Evolutionary conservation across 2,797 vertebrate genomes (phyloP), one percentile per base, ranked within the genome.

Genomic region (Alfaro cultratus): DNA sequence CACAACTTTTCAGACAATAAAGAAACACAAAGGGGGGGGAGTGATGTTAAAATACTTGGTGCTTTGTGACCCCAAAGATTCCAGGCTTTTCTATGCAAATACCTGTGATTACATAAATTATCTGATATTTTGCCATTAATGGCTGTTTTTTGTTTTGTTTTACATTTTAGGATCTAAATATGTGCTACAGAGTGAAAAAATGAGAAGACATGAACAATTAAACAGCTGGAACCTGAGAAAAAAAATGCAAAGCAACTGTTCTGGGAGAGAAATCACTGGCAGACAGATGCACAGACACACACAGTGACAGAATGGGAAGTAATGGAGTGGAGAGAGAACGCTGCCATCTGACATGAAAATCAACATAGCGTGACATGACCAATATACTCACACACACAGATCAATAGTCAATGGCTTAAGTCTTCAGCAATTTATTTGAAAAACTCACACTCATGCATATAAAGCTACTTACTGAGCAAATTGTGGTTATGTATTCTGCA

Each of bases 321-420:
- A 94, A 93, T 92, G 93, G 87, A 92, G 93, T 93, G 93, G 91
- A 83, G 87, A 91, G 85, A 83, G 85, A 92, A 92, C 80, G 47
- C 86, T 82, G 92, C 91, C 91, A 91, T 93, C 89, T 91, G 89
- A 94, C 91, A 92, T 92, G 89, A 93, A 93, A 93, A 88, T 89
- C 91, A 94, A 94, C 93, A 86, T 80, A 85, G 91, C 91, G 64
- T 90, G 88, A 94, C 90, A 86, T 85, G 86, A 91, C 89, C 89
- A 91, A 89, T 87, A 86, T 16, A 90, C 82, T 89, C 85, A 84
- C 85, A 83, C 55, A 77, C 57, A 84, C 64, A 78, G 77, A 94
- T 94, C 91, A 90, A 94, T 93, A 92, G 80, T 74, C 21, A 84
- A 83, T 84, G 85, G 85, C 75, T 88, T 51, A 76, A 74, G 78